Base-by-base conservation (phyloP, 2,888 invertebrate species). In the Atethmia centrago region DNA sequence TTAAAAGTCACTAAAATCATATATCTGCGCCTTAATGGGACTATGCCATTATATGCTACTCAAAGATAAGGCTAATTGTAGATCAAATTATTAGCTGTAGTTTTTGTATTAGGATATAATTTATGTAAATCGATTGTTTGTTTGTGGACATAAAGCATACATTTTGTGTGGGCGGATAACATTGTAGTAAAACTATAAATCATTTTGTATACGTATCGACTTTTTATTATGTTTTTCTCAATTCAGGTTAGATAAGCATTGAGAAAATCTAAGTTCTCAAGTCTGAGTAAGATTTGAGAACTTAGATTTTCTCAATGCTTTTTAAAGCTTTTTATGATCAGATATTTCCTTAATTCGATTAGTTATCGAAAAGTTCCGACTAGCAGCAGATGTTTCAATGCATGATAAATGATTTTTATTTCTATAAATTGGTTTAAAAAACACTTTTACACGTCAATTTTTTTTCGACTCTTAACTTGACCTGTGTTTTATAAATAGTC, bases 61-160 rank as follows among this genome's bases (percentile, higher is more conserved):
- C 84, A 81, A 88, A 79, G 84, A 81, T 79, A 77, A 81, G 75
- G 74, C 45, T 28, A 80, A 79, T 82, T 64, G 56, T 74, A 78
- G 55, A 65, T 69, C 42, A 65, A 77, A 71, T 67, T 40, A 42
- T 53, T 36, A 67, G 36, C 59, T 68, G 63, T 36, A 64, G 56
- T 79, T 78, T 79, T 79, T 82, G 58, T 45, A 76, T 31, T 81
- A 7, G 49, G 40, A 51, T 64, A 71, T 59, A 45, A 76, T 74
- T 70, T 63, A 77, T 68, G 62, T 53, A 63, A 82, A 77, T 68
- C 9, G 49, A 8, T 61, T 77, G 55, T 61, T 81, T 68, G 55
- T 80, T 77, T 59, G 36, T 25, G 14, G 16, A 28, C 2, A 28
- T 42, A 40, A 2, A 71, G 28, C 10, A 45, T 53, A 25, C 5